These are phyloP conservation scores for Botia almorhae DNA, from an alignment of 2,797 vertebrate genomes.

Conservation along the genomic window DNA sequence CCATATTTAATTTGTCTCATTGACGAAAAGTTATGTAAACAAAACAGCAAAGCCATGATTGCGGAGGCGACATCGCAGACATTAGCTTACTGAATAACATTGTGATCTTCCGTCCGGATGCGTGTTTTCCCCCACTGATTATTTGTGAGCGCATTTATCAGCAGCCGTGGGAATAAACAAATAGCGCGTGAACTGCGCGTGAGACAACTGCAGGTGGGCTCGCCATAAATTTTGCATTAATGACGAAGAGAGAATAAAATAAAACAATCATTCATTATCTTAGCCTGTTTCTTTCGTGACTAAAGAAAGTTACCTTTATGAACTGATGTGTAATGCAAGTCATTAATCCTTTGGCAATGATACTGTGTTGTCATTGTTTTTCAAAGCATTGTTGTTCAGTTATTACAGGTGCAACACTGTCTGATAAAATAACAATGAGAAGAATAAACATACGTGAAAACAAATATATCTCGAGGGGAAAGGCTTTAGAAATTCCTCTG, in stretches of 20 bases:
- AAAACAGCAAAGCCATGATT: slow-evolving; percentile 40
- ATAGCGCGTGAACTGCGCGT: slow-evolving; percentile 16
- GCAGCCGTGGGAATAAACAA: slow-evolving; percentile 21
- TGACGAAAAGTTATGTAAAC: slow-evolving; percentile 80
- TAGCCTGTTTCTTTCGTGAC: not conserved
- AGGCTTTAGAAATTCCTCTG: no score
- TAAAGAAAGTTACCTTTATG: slow-evolving; percentile 6
- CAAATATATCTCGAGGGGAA: no score
- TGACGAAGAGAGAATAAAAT: not conserved
- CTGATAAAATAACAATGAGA: not conserved
- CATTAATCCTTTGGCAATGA: not conserved
- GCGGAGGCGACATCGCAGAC: not conserved
- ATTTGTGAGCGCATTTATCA: not conserved
- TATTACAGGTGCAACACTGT: not conserved
- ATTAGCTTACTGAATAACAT: not conserved
- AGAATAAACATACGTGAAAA: not conserved
- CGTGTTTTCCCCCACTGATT: not conserved
- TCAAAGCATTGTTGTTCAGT: not conserved
- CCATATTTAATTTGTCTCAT: slow-evolving; percentile 83
- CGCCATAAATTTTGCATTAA: not conserved
- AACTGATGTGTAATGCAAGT: not conserved
- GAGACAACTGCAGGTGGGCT: slow-evolving; percentile 33
- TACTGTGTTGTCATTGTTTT: slow-evolving; percentile 7
- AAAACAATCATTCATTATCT: not conserved
- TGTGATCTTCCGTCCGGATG: slow-evolving; percentile 8